Base-by-base conservation (phyloP, 37 sponge, comb jelly and placozoan species). In the Agelas oroides region DNA sequence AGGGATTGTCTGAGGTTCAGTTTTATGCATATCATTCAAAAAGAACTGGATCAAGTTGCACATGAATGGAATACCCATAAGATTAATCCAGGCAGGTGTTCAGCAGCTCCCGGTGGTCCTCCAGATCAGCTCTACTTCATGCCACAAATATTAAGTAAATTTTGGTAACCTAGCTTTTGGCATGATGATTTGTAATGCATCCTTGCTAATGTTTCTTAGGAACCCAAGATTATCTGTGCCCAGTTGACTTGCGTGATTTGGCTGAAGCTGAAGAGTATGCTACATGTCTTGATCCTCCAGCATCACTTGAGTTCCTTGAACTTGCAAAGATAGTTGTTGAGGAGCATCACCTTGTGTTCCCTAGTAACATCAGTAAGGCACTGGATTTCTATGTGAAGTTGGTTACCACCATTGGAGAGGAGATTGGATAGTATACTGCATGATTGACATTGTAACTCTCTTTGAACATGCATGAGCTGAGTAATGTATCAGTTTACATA, bases 1-100 rank as follows among this genome's bases (percentile, higher is more conserved):
- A 67, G 68, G 33, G 68, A 67, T 30, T 67, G 68, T 67, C 68
- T 67, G 12, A 31, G 11, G 68, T 67, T 67, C 11, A 28, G 68
- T 24, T 67, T 67, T 8, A 67, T 67, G 68, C 68, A 67, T 34
- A 32, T 67, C 19, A 67, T 67, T 19, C 68, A 67, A 28, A 31
- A 67, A 67, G 68, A 67, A 8, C 68, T 67, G 27, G 33, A 67
- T 28, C 1, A 1, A 31, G 31, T 67, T 5, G 34, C 5, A 13
- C 68, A 67, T 67, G 68, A 67, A 67, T 67, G 30, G 68, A 67
- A 67, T 67, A 67, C 68, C 11, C 68, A 67, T 30, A 24, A 5
- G 5, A 67, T 31, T 32, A 31, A 34, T 13, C 33, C 68, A 19
- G 27, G 32, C 3, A 67, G 27, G 11, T 1, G 27, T 31, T 67